Conservation (phyloP, 2,797 vertebrate species). For the Esox masquinongy region DNA sequence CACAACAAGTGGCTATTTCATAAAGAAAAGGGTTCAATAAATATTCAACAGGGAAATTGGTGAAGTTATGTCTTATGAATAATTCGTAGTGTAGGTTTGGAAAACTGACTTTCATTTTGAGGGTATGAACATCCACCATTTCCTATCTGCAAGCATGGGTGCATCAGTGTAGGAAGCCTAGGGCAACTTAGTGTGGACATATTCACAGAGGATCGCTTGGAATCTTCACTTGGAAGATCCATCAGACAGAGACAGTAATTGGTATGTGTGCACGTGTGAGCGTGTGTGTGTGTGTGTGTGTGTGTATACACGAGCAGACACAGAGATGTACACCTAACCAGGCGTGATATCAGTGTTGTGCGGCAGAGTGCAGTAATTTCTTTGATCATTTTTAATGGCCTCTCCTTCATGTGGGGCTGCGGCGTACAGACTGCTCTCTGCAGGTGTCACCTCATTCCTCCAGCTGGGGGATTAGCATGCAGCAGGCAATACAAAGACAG, state of each 20-base stretch:
- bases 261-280: constrained; percentile 52
- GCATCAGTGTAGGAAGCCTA: constrained; percentile 64
- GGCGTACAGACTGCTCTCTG: constrained; percentile 74
- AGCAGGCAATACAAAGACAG: constrained; percentile 77
- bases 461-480: constrained; percentile 80
- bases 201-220: constrained; percentile 72
- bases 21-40: constrained; percentile 34
- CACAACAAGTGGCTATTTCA: constrained; percentile 34
- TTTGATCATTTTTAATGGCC: constrained; percentile 79
- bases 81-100: constrained; percentile 64
- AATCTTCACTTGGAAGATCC: constrained; percentile 60
- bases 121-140: constrained; percentile 65
- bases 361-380: constrained; percentile 77
- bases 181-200: constrained; percentile 73
- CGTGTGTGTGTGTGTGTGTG: constrained; percentile 32
- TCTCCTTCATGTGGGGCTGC: constrained; percentile 76
- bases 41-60: constrained; percentile 52
- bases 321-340: constrained; percentile 68
- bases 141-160: constrained; percentile 70
- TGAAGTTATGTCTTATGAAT: constrained; percentile 61
- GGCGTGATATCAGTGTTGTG: constrained; percentile 72
- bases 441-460: constrained; percentile 77
- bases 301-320: constrained; percentile 45
- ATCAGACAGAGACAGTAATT: constrained; percentile 74
- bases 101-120: constrained; percentile 59